Percentiles rank a stretch among this genome's conserved stretches.
phyloP scores from a whole-genome alignment of 2,888 invertebrate genomes.

The Agrotis segetum region DNA sequence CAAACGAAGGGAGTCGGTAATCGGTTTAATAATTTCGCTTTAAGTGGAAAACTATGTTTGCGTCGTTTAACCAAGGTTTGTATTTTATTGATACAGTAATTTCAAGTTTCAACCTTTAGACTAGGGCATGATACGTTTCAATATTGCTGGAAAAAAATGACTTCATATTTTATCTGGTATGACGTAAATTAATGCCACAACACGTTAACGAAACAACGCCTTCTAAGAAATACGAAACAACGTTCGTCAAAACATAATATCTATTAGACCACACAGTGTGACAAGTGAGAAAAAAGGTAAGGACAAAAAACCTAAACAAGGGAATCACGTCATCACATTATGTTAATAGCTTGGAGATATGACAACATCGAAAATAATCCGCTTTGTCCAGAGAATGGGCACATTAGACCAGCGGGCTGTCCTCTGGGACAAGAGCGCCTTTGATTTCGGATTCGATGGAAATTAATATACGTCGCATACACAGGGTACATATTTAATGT shows the following conservation, averaged over 20 bases:
- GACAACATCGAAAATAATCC: slow-evolving; percentile 88
- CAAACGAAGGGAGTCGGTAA: slow-evolving; percentile 82
- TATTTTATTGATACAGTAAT: slow-evolving; percentile 64
- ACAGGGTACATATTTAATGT: slow-evolving; percentile 81
- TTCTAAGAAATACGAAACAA: slow-evolving; percentile 67
- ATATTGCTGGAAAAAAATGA: slow-evolving; percentile 57
- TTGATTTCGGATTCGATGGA: slow-evolving; percentile 88
- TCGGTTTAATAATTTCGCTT: slow-evolving; percentile 80
- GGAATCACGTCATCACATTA: slow-evolving; percentile 86
- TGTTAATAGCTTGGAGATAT: slow-evolving; percentile 87
- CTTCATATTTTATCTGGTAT: slow-evolving; percentile 70
- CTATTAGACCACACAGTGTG: slow-evolving; percentile 82
- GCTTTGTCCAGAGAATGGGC: slow-evolving; percentile 86
- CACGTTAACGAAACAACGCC: slow-evolving; percentile 59
- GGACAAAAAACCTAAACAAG: slow-evolving; percentile 80
- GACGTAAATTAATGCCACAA: slow-evolving; percentile 68
- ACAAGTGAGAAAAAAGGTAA: slow-evolving; percentile 73
- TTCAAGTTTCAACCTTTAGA: slow-evolving; percentile 32
- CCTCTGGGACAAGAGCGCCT: slow-evolving; percentile 82
- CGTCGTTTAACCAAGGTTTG: slow-evolving; percentile 63
- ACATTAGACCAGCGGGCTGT: slow-evolving; percentile 79
- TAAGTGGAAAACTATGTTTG: slow-evolving; percentile 71
- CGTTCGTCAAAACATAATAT: slow-evolving; percentile 68
- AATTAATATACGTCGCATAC: slow-evolving; percentile 81
- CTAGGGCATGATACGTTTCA: slow-evolving; percentile 22